Evolutionary conservation across 2,888 invertebrate species (phyloP).

Genomic region (Tridacna gigas): DNA sequence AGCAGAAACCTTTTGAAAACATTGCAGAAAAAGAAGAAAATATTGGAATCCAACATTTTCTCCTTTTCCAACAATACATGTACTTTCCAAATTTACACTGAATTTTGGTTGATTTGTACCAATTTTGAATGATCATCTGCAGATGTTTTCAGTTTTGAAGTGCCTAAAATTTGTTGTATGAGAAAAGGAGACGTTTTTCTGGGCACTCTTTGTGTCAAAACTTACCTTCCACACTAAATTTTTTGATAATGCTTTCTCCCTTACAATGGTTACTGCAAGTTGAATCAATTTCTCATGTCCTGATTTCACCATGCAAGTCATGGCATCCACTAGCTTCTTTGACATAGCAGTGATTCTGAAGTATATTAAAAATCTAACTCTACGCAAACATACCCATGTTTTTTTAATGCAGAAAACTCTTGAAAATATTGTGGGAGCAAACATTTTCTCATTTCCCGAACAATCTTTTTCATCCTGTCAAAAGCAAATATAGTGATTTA

Average conservation of each 20-base stretch:
- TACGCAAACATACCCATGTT: not conserved
- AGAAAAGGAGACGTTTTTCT: not conserved
- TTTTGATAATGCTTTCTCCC: not conserved
- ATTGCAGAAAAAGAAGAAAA: too few species aligned
- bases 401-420: not conserved
- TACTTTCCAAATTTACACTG: too few species aligned
- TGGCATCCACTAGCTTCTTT: constrained; percentile 5
- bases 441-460: not conserved
- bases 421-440: constrained; percentile 5
- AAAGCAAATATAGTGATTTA: too few species aligned
- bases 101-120: too few species aligned
- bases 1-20: too few species aligned
- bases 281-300: constrained; percentile 3
- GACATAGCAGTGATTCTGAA: constrained; percentile 8
- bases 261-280: not conserved
- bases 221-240: constrained; percentile 26
- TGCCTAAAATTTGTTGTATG: not conserved
- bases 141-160: too few species aligned
- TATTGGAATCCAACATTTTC: too few species aligned
- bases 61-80: too few species aligned
- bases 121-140: too few species aligned
- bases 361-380: not conserved
- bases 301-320: constrained; percentile 10
- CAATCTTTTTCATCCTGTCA: not conserved
- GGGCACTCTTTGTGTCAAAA: not conserved